These are phyloP conservation scores for Heliangelus exortis DNA, from an alignment of 2,797 vertebrate species.

Conservation along the genomic window DNA sequence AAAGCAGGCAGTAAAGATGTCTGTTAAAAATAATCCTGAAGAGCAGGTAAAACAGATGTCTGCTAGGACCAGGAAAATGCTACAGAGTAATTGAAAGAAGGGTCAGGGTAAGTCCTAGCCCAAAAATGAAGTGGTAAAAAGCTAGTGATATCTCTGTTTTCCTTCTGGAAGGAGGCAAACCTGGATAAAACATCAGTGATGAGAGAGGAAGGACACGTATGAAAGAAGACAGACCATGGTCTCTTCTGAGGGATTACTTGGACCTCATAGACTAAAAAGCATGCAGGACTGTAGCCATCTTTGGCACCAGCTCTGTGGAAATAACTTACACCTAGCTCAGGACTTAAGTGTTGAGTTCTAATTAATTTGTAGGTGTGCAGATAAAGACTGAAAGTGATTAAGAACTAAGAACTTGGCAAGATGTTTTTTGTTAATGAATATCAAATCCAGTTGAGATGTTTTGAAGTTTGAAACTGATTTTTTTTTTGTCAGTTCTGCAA, in stretches of 20 bases:
- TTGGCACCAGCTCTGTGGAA: neutral
- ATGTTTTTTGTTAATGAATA: neutral
- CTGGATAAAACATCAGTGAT: neutral
- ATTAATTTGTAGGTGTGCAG: neutral
- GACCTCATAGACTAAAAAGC: neutral
- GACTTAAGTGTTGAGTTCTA: rapidly evolving
- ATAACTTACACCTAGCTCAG: neutral
- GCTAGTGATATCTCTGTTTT: no score
- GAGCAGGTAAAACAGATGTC: neutral
- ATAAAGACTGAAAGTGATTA: neutral
- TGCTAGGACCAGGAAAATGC: neutral
- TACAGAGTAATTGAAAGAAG: neutral
- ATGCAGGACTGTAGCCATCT: neutral
- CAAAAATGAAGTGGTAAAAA: neutral
- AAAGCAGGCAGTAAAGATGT: neutral
- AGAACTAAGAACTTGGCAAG: neutral
- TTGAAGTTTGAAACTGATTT: neutral
- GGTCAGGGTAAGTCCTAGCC: neutral
- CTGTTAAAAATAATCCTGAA: neutral
- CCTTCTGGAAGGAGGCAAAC: neutral
- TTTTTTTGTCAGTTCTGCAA: neutral
- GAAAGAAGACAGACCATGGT: neutral
- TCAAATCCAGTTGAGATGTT: neutral
- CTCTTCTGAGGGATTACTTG: neutral
- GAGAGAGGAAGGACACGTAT: neutral